Conservation (phyloP, 2,113 vertebrate species). For the Elgaria multicarinata region DNA sequence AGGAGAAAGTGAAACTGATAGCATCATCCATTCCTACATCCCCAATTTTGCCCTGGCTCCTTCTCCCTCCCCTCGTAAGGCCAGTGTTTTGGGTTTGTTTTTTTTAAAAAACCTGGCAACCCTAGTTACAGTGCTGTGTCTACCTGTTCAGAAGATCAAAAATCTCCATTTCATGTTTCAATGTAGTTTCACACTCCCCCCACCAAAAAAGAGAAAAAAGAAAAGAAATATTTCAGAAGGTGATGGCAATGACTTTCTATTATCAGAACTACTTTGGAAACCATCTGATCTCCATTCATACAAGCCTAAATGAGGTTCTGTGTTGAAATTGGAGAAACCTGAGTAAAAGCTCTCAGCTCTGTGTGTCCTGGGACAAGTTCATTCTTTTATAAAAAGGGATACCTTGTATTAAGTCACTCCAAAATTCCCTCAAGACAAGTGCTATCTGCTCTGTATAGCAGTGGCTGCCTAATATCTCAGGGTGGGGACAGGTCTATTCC, state of each 20-base stretch:
- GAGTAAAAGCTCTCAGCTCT: neutral
- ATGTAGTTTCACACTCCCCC: neutral
- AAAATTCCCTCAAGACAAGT: no score
- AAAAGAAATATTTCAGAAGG: neutral
- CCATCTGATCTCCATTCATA: neutral
- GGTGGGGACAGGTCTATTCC: neutral
- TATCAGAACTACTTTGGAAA: neutral
- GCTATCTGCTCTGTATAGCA: no score
- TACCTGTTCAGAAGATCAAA: no score
- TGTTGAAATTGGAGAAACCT: neutral
- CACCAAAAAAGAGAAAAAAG: neutral
- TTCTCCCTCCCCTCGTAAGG: neutral
- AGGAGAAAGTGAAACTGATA: no score
- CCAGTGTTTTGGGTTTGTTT: neutral
- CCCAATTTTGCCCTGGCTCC: neutral
- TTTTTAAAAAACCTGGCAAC: neutral
- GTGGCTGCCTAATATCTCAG: neutral
- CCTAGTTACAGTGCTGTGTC: neutral
- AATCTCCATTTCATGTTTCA: neutral
- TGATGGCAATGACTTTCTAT: neutral
- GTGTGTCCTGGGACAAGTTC: no score
- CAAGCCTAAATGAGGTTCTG: neutral
- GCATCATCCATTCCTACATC: no score
- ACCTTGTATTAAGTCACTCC: no score
- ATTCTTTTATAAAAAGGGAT: neutral